A percentile compares a stretch with the other conserved stretches of the same genome.
Evolutionary conservation across 2,797 vertebrate species (phyloP).

Genomic region (Lacerta viridis): DNA sequence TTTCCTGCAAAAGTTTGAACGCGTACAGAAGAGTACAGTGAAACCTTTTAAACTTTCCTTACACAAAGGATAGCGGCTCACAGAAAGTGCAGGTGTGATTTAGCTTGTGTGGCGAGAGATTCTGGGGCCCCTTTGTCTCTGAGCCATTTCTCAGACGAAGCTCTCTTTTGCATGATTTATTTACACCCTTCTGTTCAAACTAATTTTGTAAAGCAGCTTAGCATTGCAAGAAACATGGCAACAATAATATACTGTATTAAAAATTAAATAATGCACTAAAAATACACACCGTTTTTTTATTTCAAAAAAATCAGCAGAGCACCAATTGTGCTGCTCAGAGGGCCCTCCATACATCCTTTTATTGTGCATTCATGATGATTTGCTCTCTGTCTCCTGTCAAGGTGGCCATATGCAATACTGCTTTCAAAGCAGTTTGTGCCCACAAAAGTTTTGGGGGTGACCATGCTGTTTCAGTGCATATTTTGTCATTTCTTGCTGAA

Average conservation of each 20-base stretch:
- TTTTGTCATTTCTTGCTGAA: too few relatives aligned
- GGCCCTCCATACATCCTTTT: too few relatives aligned
- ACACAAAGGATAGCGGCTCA: background rate
- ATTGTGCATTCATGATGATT: too few relatives aligned
- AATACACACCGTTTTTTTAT: background rate
- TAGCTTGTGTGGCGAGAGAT: background rate
- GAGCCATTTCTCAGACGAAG: background rate
- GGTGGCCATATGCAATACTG: too few relatives aligned
- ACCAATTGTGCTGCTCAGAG: background rate
- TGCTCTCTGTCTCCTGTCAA: fast-evolving
- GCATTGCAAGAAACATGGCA: background rate
- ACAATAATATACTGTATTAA: background rate
- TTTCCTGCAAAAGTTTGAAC: background rate
- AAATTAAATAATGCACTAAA: background rate
- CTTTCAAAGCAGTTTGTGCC: too few relatives aligned
- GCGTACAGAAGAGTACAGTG: background rate
- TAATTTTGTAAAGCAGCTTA: background rate
- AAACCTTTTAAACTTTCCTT: background rate
- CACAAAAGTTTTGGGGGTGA: too few relatives aligned
- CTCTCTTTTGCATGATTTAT: background rate
- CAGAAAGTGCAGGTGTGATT: background rate
- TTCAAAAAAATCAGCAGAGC: background rate
- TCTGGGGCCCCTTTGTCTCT: too few relatives aligned
- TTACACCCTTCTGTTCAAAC: background rate
- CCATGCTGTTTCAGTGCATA: too few relatives aligned